Conservation (phyloP, 2,113 vertebrate genomes). For the Paradoxurus hermaphroditus region DNA sequence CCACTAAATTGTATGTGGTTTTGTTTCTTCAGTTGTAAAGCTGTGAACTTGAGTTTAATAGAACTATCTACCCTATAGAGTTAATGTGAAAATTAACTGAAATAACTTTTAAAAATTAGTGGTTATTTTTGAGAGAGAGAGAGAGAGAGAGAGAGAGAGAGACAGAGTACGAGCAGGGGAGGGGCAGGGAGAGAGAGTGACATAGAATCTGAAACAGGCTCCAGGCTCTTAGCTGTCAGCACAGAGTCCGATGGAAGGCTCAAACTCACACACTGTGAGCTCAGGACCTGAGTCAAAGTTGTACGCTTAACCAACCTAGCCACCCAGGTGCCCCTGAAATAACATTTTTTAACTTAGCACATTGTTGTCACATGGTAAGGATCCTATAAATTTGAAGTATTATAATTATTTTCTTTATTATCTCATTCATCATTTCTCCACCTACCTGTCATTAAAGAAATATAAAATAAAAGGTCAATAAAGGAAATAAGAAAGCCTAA, state of each 20-base stretch:
- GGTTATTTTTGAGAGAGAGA: too few relatives aligned
- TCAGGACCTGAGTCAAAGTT: too few relatives aligned
- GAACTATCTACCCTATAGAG: not conserved
- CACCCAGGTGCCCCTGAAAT: not conserved
- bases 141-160: too few relatives aligned
- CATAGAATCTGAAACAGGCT: too few relatives aligned
- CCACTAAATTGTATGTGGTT: not conserved
- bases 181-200: too few relatives aligned
- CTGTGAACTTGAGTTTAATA: not conserved
- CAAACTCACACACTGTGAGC: too few relatives aligned
- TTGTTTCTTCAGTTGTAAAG: not conserved
- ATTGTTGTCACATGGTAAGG: not conserved
- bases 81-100: constrained; percentile 7
- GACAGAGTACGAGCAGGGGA: too few relatives aligned
- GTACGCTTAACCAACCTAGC: too few relatives aligned
- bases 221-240: too few relatives aligned
- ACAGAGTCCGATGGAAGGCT: too few relatives aligned
- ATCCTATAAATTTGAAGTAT: not conserved
- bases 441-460: not conserved
- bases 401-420: not conserved
- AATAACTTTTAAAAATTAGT: not conserved
- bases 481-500: not conserved
- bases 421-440: not conserved
- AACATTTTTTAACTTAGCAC: not conserved
- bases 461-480: not conserved